These are phyloP conservation scores for Gymnocheta viridis DNA, from an alignment of 2,888 invertebrate species.

Conservation along the genomic window DNA sequence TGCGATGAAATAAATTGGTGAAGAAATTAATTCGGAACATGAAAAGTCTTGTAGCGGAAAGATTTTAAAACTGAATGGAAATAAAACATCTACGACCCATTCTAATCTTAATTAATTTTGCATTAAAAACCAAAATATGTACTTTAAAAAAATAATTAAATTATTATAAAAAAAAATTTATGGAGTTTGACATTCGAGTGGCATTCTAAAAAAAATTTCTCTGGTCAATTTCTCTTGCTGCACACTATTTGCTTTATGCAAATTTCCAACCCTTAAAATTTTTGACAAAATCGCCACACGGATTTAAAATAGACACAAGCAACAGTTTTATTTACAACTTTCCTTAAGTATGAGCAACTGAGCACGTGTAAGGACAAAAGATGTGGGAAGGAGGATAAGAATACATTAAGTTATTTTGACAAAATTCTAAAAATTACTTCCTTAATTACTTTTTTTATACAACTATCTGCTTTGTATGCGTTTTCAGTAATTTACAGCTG, in stretches of 20 bases:
- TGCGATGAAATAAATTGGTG: not conserved
- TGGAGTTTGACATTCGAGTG: too few relatives aligned
- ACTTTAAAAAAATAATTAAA: too few relatives aligned
- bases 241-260: too few relatives aligned
- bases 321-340: not conserved
- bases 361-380: not conserved
- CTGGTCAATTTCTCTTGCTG: too few relatives aligned
- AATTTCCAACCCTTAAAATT: not conserved
- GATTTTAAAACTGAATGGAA: too few relatives aligned
- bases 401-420: constrained; percentile 4
- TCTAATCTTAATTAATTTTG: too few relatives aligned
- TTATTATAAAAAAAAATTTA: too few relatives aligned
- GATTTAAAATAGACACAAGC: not conserved
- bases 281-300: not conserved
- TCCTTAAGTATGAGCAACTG: not conserved
- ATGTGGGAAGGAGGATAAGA: not conserved
- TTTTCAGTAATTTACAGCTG: constrained; percentile 32
- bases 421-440: constrained; percentile 53
- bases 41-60: too few relatives aligned
- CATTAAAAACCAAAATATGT: too few relatives aligned
- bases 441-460: constrained; percentile 26
- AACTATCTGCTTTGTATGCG: not conserved
- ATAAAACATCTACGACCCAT: too few relatives aligned
- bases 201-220: too few relatives aligned
- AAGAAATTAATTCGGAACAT: too few relatives aligned